phyloP scores from a whole-genome alignment of 2,888 invertebrate species.

The Eupithecia abbreviata region DNA sequence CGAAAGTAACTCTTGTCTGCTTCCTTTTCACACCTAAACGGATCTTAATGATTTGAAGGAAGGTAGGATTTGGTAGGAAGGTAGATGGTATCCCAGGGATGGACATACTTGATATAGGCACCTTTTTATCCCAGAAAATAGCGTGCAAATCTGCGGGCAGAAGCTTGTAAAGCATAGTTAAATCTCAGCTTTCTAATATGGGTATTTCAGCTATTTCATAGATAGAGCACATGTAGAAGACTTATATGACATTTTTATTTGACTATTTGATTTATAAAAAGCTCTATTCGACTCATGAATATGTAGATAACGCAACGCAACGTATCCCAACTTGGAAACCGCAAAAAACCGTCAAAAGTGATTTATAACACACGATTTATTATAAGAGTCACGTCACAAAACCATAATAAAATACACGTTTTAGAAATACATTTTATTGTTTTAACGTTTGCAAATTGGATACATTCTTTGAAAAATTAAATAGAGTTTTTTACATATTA shows the following conservation, averaged over 20 bases:
- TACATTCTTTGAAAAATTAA: background rate
- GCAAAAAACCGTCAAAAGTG: conserved; percentile 11
- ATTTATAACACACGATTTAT: conserved; percentile 14
- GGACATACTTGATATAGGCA: too few species aligned
- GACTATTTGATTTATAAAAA: conserved; percentile 10
- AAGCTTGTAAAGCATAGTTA: background rate
- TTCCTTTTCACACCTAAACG: too few species aligned
- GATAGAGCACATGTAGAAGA: background rate
- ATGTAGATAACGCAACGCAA: conserved; percentile 11
- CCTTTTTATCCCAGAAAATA: too few species aligned
- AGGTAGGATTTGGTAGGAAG: too few species aligned
- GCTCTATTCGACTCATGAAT: conserved; percentile 8
- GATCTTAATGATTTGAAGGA: too few species aligned
- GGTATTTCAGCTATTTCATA: background rate
- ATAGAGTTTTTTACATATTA: too few species aligned
- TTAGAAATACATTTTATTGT: background rate
- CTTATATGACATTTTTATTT: conserved; percentile 6
- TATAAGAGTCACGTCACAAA: background rate
- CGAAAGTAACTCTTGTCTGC: too few species aligned
- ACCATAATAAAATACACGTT: background rate
- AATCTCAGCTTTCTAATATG: background rate
- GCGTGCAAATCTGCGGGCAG: too few species aligned
- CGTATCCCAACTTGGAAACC: conserved; percentile 4
- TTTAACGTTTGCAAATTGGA: background rate
- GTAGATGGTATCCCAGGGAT: too few species aligned